These are phyloP conservation scores for Andrena marginata DNA, from an alignment of 2,888 invertebrate species.

Conservation along the genomic window DNA sequence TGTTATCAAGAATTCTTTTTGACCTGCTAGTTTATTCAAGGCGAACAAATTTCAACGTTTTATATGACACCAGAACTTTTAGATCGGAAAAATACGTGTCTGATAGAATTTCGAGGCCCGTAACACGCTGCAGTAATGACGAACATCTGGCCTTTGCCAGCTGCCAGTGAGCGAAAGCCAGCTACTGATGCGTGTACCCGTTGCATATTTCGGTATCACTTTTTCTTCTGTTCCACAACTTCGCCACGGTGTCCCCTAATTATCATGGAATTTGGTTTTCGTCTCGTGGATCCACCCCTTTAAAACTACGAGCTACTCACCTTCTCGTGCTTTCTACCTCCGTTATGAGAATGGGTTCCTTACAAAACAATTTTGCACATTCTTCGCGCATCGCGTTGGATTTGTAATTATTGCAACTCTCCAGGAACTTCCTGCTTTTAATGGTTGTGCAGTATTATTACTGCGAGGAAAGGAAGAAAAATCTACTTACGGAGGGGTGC, in stretches of 20 bases:
- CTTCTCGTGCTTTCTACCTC: neutral
- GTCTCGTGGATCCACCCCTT: neutral
- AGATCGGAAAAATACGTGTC: constrained; percentile 20
- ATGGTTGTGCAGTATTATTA: neutral
- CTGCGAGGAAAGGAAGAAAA: neutral
- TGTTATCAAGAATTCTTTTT: neutral
- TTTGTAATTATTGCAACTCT: neutral
- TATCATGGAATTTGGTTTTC: constrained; percentile 3
- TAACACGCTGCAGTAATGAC: constrained; percentile 54
- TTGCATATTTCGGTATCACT: constrained; percentile 33
- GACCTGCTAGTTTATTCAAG: constrained; percentile 12
- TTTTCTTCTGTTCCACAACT: constrained; percentile 5
- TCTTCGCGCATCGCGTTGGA: neutral
- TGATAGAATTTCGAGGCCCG: constrained; percentile 49
- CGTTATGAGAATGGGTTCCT: neutral
- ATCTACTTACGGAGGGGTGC: neutral
- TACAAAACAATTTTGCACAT: neutral
- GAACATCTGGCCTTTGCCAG: constrained; percentile 66
- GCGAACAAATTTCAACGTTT: constrained; percentile 20
- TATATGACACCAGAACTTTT: constrained; percentile 33
- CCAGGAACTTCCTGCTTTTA: neutral
- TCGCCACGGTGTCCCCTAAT: constrained; percentile 4
- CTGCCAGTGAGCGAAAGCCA: constrained; percentile 58
- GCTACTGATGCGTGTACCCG: constrained; percentile 19
- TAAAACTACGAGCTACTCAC: neutral